These are phyloP conservation scores for Callocephalon fimbriatum DNA, from an alignment of 2,113 vertebrate species.

Conservation along the genomic window DNA sequence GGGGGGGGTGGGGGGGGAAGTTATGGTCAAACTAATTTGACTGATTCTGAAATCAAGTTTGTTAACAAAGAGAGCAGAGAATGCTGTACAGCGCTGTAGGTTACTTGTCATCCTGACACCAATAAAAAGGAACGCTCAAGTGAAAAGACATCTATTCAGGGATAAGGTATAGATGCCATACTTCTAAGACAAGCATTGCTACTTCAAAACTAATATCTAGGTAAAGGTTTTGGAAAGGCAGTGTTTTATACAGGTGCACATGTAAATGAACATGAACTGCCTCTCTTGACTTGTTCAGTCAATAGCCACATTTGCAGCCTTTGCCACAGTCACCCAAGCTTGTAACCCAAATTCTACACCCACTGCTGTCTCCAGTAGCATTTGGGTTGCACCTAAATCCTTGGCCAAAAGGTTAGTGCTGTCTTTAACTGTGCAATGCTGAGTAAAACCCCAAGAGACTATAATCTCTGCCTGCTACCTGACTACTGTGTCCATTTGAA, in stretches of 20 bases:
- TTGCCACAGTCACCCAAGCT: not conserved
- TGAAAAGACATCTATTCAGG: not conserved
- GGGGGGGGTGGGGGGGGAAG: not conserved
- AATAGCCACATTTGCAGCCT: not conserved
- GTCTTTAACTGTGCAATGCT: not conserved
- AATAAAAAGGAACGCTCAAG: not conserved
- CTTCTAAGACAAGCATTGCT: not conserved
- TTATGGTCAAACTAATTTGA: not conserved
- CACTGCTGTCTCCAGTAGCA: not conserved
- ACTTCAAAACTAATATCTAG: not conserved
- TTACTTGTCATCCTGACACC: not conserved
- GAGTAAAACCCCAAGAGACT: not conserved
- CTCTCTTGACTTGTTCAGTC: not conserved
- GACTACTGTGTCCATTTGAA: not conserved
- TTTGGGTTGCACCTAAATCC: not conserved
- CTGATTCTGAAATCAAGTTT: not conserved
- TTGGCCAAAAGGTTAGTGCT: not conserved
- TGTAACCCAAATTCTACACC: not conserved
- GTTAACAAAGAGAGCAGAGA: not conserved
- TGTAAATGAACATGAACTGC: not conserved
- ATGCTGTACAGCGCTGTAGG: not conserved
- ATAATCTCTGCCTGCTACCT: not conserved
- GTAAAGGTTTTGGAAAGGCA: not conserved
- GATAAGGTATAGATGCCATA: not conserved
- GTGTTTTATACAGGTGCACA: fast-evolving